Evolutionary conservation across 1,140 invertebrate species (phyloP), one percentile per base, ranked within the genome.

Genomic region (Zophobas morio): DNA sequence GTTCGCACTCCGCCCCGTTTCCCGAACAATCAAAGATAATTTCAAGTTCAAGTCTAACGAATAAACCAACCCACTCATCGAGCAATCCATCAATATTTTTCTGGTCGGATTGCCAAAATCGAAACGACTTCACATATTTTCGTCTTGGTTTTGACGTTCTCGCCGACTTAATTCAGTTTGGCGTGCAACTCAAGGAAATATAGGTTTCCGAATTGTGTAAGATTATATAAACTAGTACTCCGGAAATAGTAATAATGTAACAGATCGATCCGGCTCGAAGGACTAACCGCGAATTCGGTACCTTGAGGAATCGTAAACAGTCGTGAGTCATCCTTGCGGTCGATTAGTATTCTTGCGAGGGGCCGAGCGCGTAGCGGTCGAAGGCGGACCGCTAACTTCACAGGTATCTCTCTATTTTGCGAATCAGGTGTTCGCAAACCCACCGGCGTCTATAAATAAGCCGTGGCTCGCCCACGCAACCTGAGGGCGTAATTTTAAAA

Each of bases 361-460:
- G n/a, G n/a, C 49, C 4, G 4, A 20, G 6, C 4, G 49, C 20
- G 4, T 51, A 6, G 6, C n/a, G 49, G 2, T 5, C 49, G 49
- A 20, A n/a, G 6, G 4, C 6, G 6, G 2, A 51, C 3, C 49
- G n/a, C n/a, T 20, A 51, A n/a, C 57, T 63, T 63, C 70, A 71
- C 70, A 71, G 70, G 70, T 71, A 71, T 71, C 70, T 8, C 57
- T 34, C 40, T n/a, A 42, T 40, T 42, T 72, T 34, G 33, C 33
- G 51, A 56, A 72, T 72, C 70, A 72, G 70, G 70, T 72, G 70
- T 72, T 72, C 36, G 70, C 47, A 56, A 72, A 72, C 46, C 57
- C 57, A 63, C 57, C 46, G 46, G 46, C 37, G 34, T n/a, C 37
- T 72, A 53, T 72, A 72, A 53, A 53, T 72, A 72, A 8, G 4